A percentile compares a stretch with the other conserved stretches of the same genome.
These are phyloP conservation scores for Eulithis testata DNA, from an alignment of 2,888 invertebrate species.

Conservation along the genomic window DNA sequence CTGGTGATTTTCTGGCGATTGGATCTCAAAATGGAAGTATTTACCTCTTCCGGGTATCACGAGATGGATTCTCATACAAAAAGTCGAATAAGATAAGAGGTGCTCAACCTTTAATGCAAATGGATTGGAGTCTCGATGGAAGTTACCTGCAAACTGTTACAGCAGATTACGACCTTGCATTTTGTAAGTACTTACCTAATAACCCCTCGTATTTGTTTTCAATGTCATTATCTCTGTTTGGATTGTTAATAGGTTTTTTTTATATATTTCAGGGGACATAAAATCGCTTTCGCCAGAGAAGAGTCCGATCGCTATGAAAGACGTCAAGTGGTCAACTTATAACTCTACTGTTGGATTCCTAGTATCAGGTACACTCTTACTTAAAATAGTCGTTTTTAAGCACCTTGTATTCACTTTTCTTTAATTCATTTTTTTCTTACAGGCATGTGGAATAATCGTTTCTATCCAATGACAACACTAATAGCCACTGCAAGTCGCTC, in stretches of 20 bases:
- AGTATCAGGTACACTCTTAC: slow-evolving; percentile 87
- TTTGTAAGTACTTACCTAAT: slow-evolving; percentile 86
- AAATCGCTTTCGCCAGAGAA: slow-evolving; percentile 94
- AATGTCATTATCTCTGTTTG: too few relatives aligned
- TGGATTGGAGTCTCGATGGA: slow-evolving; percentile 97
- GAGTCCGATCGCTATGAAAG: slow-evolving; percentile 95
- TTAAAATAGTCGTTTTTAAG: background rate
- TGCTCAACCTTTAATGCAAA: slow-evolving; percentile 92
- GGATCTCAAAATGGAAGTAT: slow-evolving; percentile 95
- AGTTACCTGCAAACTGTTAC: slow-evolving; percentile 95
- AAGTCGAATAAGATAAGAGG: slow-evolving; percentile 95
- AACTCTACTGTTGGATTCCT: slow-evolving; percentile 95
- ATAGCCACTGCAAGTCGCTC: slow-evolving; percentile 92
- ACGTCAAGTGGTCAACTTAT: slow-evolving; percentile 94
- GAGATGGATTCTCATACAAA: slow-evolving; percentile 95
- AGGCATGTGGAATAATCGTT: slow-evolving; percentile 96
- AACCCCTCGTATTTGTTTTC: too few relatives aligned
- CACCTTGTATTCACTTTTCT: background rate
- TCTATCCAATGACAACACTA: slow-evolving; percentile 93
- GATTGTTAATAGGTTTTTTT: background rate
- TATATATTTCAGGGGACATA: slow-evolving; percentile 90
- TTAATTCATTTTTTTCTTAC: slow-evolving; percentile 19
- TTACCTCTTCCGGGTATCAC: slow-evolving; percentile 90
- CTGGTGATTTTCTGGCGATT: slow-evolving; percentile 94
- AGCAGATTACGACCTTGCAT: slow-evolving; percentile 94